Conservation (phyloP, 35 echinoderm and acorn worm species). For the Patiria miniata region DNA sequence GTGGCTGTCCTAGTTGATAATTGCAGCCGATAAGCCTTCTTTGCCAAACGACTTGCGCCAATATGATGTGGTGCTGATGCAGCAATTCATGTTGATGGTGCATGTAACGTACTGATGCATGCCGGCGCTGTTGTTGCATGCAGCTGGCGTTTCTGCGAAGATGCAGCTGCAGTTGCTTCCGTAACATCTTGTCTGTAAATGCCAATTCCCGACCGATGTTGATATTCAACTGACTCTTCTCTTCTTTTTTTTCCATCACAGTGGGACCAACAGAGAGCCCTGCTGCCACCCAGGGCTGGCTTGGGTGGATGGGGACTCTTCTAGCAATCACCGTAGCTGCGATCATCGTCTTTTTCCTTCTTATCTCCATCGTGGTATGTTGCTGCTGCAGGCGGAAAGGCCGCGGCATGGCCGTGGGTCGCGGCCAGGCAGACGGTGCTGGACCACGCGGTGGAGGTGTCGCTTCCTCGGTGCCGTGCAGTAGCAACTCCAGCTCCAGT, state of each 20-base stretch:
- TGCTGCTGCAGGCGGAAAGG: conserved; percentile 44
- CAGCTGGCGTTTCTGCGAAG: too few species aligned
- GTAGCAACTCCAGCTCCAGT: background rate
- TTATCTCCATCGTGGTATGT: conserved; percentile 39
- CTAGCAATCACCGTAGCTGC: conserved; percentile 52
- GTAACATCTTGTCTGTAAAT: too few species aligned
- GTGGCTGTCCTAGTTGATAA: too few species aligned
- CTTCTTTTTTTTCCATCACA: background rate
- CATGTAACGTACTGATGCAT: too few species aligned
- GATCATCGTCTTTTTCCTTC: conserved; percentile 47
- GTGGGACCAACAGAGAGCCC: conserved; percentile 16
- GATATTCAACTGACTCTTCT: background rate
- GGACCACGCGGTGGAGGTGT: background rate
- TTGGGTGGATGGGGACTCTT: conserved; percentile 58
- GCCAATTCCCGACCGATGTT: too few species aligned
- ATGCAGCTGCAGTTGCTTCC: too few species aligned
- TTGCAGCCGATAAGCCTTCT: too few species aligned
- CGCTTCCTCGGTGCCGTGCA: background rate
- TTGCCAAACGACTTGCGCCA: too few species aligned
- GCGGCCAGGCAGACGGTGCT: conserved; percentile 5
- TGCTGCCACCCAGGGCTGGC: conserved; percentile 23
- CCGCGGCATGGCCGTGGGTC: background rate
- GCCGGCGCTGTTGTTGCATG: too few species aligned
- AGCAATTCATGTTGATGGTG: too few species aligned
- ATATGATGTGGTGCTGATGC: too few species aligned